phyloP scores from a whole-genome alignment of 2,888 invertebrate species.

The Zygogramma bicolorata region DNA sequence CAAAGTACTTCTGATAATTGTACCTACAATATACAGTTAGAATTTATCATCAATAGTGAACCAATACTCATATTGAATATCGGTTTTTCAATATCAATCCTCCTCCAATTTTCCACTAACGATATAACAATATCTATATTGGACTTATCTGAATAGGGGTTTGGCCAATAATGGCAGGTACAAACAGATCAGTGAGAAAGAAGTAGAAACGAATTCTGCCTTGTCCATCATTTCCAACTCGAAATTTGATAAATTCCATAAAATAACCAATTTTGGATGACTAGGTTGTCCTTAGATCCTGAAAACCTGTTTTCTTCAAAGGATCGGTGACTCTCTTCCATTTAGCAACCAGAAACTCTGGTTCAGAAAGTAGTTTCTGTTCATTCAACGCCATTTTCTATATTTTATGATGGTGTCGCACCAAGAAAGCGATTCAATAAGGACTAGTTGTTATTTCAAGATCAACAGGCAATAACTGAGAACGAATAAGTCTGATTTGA shows the following conservation, averaged over 20 bases:
- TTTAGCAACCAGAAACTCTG: background rate
- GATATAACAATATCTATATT: too few species aligned
- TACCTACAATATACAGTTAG: too few species aligned
- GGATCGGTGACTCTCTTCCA: background rate
- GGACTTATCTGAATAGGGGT: too few species aligned
- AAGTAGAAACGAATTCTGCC: too few species aligned
- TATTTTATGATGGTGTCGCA: constrained; percentile 33
- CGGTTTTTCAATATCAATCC: too few species aligned
- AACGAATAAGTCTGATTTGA: constrained; percentile 48
- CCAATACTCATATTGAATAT: too few species aligned
- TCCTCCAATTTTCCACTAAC: too few species aligned
- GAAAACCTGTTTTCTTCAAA: background rate
- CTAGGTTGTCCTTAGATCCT: background rate
- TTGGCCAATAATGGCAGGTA: too few species aligned
- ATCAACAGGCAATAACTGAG: constrained; percentile 40
- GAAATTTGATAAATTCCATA: background rate
- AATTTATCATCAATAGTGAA: too few species aligned
- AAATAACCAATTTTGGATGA: background rate
- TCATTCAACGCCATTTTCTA: constrained; percentile 30
- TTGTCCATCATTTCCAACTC: too few species aligned
- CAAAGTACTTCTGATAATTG: too few species aligned
- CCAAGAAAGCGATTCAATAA: constrained; percentile 42
- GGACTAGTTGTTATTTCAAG: constrained; percentile 38
- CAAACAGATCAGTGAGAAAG: too few species aligned
- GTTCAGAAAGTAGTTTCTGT: constrained; percentile 22